Conservation (phyloP, 1,140 invertebrate genomes). For the Zaprionus tsacasi region DNA sequence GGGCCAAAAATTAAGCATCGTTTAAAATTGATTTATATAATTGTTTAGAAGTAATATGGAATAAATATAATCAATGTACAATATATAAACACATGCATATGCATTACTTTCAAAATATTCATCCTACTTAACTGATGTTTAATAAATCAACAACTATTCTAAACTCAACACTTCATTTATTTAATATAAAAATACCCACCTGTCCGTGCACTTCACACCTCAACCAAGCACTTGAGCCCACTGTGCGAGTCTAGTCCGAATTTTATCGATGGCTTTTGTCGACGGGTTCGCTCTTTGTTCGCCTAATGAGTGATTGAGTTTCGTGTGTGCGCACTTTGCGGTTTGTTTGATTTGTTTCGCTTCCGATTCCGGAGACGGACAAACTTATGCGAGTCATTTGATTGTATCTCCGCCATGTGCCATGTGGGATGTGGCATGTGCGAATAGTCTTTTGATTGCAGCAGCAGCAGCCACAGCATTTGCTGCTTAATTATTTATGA, state of each 20-base stretch:
- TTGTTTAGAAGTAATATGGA: too few species aligned
- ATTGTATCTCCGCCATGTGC: constrained; percentile 54
- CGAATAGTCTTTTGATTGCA: constrained; percentile 28
- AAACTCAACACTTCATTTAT: too few species aligned
- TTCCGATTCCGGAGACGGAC: constrained; percentile 62
- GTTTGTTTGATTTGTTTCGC: constrained; percentile 64
- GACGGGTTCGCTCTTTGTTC: constrained; percentile 57
- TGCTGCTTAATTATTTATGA: constrained; percentile 59
- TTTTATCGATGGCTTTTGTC: constrained; percentile 40
- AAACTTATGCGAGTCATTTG: constrained; percentile 64
- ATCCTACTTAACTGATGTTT: too few species aligned
- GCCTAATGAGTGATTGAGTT: constrained; percentile 63
- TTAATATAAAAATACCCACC: not conserved
- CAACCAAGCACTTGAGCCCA: constrained; percentile 1
- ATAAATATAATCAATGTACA: too few species aligned
- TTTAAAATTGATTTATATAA: too few species aligned
- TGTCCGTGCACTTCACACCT: not conserved
- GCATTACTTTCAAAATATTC: too few species aligned
- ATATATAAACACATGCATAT: too few species aligned
- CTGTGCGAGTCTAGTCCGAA: constrained; percentile 33
- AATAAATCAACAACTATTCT: too few species aligned
- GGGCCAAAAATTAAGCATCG: too few species aligned
- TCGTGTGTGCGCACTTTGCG: constrained; percentile 47
- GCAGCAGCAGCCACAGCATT: constrained; percentile 31
- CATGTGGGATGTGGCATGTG: not conserved